phyloP scores from a whole-genome alignment of 92 coral and sea anemone species.

The Epizoanthus ramosus region DNA sequence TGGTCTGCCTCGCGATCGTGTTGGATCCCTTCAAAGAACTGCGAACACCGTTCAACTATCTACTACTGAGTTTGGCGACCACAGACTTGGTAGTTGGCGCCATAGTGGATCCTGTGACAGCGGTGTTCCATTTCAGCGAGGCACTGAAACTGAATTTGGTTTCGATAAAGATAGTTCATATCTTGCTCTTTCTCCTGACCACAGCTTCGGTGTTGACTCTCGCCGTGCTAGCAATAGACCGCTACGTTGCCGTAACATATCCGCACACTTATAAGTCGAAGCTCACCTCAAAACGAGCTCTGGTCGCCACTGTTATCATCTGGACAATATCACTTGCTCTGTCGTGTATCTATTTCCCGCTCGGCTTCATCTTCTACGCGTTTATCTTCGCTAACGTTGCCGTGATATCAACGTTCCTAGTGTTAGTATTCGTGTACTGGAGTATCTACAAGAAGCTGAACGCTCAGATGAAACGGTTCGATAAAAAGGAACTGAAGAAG shows the following conservation, averaged over 20 bases:
- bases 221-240: constrained; percentile 77
- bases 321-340: constrained; percentile 71
- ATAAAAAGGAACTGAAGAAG: background rate
- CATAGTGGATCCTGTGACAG: constrained; percentile 80
- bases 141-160: constrained; percentile 63
- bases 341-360: constrained; percentile 66
- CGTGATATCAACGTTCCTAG: constrained; percentile 76
- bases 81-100: constrained; percentile 87
- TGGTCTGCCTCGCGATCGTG: constrained; percentile 56
- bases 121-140: constrained; percentile 74
- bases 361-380: constrained; percentile 77
- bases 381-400: constrained; percentile 85
- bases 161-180: constrained; percentile 64
- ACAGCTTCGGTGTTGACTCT: constrained; percentile 86
- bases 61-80: constrained; percentile 74
- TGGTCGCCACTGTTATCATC: constrained; percentile 59
- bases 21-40: constrained; percentile 84
- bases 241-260: constrained; percentile 76
- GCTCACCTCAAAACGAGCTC: constrained; percentile 66
- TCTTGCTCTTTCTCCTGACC: constrained; percentile 67
- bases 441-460: constrained; percentile 63
- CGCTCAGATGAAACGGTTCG: constrained; percentile 37
- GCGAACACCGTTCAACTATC: constrained; percentile 81
- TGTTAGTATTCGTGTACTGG: constrained; percentile 74
- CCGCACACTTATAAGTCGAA: constrained; percentile 69